Evolutionary conservation across 2,888 invertebrate genomes (phyloP), one percentile per base, ranked within the genome.

Genomic region (Cosmia trapezina): DNA sequence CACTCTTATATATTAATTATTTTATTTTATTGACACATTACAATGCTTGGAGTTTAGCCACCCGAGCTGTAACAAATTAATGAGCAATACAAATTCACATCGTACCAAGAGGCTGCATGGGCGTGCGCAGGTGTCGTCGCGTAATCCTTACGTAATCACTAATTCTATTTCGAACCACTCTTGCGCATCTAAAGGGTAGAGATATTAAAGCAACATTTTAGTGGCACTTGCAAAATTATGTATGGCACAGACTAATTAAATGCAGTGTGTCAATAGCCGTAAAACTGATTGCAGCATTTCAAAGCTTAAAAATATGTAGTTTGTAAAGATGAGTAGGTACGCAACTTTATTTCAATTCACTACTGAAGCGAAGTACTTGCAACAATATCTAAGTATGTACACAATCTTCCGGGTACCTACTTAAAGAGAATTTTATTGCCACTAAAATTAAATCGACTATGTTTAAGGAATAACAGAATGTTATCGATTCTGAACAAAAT

Each of bases 131-230:
- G 79, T 76, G 70, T 70, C 74, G 56, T 81, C 81, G 80, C 75
- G 86, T 87, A 89, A 90, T 76, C 69, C 65, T 91, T 90, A 86
- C 81, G 85, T 83, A 89, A 90, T 80, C 73, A 78, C 75, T 77
- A 84, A 86, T 84, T 86, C 77, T 74, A 83, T 83, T 83, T 83
- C 73, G 62, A 70, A 73, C 76, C 69, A 77, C 76, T 83, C 78
- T 80, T 76, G 83, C 81, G 70, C 82, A 81, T 82, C 73, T 71
- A 81, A 84, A 84, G 76, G 78, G 80, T 74, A 81, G 66, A 65
- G 66, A 66, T 73, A 71, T 61, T 66, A 80, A 76, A 59, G 62
- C 59, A 41, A 69, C 33, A n/a, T 70, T 80, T 70, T 76, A 71
- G 61, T 73, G 37, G 65, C 62, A 61, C 54, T 77, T 76, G 49